Base-by-base conservation (phyloP, 1,140 invertebrate species). In the Gonioctena quinquepunctata region DNA sequence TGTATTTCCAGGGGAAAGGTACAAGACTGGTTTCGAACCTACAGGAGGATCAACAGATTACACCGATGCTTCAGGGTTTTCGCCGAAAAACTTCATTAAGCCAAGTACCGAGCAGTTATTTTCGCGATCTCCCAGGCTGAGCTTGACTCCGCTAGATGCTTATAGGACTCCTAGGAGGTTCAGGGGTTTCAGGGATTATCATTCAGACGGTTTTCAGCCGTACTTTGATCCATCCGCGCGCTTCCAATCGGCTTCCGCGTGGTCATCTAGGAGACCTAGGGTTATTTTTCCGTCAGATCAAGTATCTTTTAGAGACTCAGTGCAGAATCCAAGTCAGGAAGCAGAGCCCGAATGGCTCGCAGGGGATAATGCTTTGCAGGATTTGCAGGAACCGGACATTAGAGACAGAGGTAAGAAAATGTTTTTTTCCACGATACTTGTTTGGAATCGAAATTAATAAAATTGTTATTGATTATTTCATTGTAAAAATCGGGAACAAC, bases 221-320 rank as follows among this genome's bases (percentile, higher is more conserved):
- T 77, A 72, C 61, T 78, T 71, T 57, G 75, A 78, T 50, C 76
- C 76, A 13, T 75, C 75, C 16, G 67, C 76, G 1, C 49, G 76
- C 11, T 75, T 65, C 48, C 76, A 76, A 22, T 52, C 50, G 18
- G 66, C 61, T 13, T n/a, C n/a, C n/a, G 71, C 71, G 48, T 79
- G 78, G 78, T 68, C 68, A 48, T 76, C 75, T n/a, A 77, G 81
- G 65, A 68, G 79, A 57, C 82, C 82, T 0, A 68, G 81, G 52
- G 82, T 83, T 2, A 83, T 83, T 52, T 83, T 83, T 71, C 82
- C 82, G 11, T 79, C 80, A 27, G 82, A 83, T 75, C 61, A 81
- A 65, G 80, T 83, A 6, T 74, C 79, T 1, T 83, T 83, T 67
- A 74, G 79, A 28, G 82, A 83, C 27, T 75, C 75, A 7, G 65